Base-by-base conservation (phyloP, 64 coral and sea anemone species). In the Acropora yongei region DNA sequence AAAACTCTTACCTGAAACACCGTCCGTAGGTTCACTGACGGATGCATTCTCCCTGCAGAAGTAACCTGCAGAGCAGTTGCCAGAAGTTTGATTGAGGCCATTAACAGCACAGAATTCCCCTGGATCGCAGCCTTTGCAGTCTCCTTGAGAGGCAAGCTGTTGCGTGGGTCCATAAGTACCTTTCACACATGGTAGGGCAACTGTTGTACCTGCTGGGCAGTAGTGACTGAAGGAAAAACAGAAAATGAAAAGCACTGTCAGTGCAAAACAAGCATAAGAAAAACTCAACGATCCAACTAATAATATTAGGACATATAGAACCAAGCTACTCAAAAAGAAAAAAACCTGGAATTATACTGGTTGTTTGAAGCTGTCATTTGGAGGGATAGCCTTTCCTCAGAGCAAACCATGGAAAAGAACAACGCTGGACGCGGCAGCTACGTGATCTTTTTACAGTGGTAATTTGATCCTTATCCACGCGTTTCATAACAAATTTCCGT, bases 21-120 rank as follows among this genome's bases (percentile, higher is more conserved):
- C 91, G 41, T 96, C 92, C 13, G 91, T 49, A 44, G 97, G 97
- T 89, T 91, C 82, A 42, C 67, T 84, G 0, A 93, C 94, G 30
- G 97, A 93, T 49, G 97, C 94, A 92, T 94, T 99, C 43, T 80
- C 83, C 44, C 80, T 88, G 75, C 97, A 99, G 81, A 96, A 99
- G 67, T 91, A 99, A 4, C 97, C 97, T 75, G 91, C 94, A 75
- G 91, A 94, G 53, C 97, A 99, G 85, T 99, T 99, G 4, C 94
- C 97, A 73, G 97, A 89, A 4, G 94, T 95, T 18, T 47, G 30
- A 44, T 99, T 95, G n/a, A 94, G 92, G 4, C 97, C 97, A 44
- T 89, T 68, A 39, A 69, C 72, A 74, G 77, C 91, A 80, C 97
- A 99, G 44, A 89, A 99, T 8, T 96, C 86, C 74, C 97, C 97